These are phyloP conservation scores for Creontiades dilutus DNA, from an alignment of 2,888 invertebrate species.

Conservation along the genomic window DNA sequence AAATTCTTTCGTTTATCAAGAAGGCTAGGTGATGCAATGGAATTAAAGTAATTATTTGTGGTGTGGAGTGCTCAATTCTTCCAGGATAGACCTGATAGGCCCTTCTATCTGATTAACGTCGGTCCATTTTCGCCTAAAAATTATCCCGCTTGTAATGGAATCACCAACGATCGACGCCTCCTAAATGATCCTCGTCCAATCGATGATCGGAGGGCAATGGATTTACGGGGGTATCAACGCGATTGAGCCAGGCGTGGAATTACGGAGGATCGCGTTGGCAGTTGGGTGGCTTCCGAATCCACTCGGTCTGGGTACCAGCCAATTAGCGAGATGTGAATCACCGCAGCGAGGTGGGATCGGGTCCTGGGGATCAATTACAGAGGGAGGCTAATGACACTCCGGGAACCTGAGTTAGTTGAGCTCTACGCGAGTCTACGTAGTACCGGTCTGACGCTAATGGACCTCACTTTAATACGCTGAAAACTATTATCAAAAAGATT, in stretches of 20 bases:
- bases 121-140: too few relatives aligned
- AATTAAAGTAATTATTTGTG: too few relatives aligned
- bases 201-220: not conserved
- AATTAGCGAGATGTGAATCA: conserved; percentile 32
- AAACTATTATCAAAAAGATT: too few relatives aligned
- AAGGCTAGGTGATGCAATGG: too few relatives aligned
- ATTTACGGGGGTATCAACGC: not conserved
- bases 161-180: too few relatives aligned
- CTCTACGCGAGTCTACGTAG: not conserved
- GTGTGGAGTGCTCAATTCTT: too few relatives aligned
- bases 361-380: conserved; percentile 20
- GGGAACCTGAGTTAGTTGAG: not conserved
- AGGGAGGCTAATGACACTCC: conserved; percentile 22
- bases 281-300: not conserved
- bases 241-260: not conserved
- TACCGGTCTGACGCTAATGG: not conserved
- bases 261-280: conserved; percentile 11
- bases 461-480: not conserved
- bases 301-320: not conserved
- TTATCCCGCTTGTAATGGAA: too few relatives aligned
- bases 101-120: too few relatives aligned
- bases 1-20: too few relatives aligned
- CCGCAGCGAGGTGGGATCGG: not conserved
- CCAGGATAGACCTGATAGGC: too few relatives aligned
- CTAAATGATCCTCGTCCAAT: too few relatives aligned